Evolutionary conservation across 2,113 vertebrate genomes (phyloP), one percentile per base, ranked within the genome.

Genomic region (Beaufortia kweichowensis): DNA sequence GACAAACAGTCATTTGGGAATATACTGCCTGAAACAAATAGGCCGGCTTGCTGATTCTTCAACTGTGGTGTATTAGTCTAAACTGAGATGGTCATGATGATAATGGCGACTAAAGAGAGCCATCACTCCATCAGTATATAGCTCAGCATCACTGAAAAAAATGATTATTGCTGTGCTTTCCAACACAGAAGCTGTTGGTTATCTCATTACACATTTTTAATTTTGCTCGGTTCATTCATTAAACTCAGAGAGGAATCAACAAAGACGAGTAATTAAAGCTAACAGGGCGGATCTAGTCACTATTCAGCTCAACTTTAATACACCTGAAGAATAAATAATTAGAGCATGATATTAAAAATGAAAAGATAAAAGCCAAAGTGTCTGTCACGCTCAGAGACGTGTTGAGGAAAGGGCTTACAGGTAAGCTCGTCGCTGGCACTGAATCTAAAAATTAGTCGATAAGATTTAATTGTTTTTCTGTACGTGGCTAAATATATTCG

Each of bases 181-280:
- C n/a, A n/a, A n/a, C n/a, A n/a, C n/a, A n/a, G n/a, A 41, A 70
- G 64, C 75, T 67, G 33, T 79, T 67, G 64, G 72, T 79, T 62
- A 68, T 84, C 79, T 81, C 76, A 57, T 79, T 63, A 76, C 29
- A 63, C 71, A 39, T 75, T 84, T 84, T 81, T 79, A 76, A 84
- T 81, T 79, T 81, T 56, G 55, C 53, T 73, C 76, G 23, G 76
- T 67, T 81, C 76, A 72, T 83, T 83, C 76, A 81, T 83, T 83
- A 78, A 81, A 78, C 59, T 66, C 39, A 12, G 56, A 53, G 50
- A 75, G 68, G 59, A 65, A 35, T 7, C 65, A 78, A 79, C 77
- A 82, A 82, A 79, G 81, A 76, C 72, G 76, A 68, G 76, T 77
- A 78, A 83, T 83, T 83, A 83, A 78, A 81, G 62, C 35, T 73